Base-by-base conservation (phyloP, 2,113 vertebrate genomes). In the Ameiurus melas region DNA sequence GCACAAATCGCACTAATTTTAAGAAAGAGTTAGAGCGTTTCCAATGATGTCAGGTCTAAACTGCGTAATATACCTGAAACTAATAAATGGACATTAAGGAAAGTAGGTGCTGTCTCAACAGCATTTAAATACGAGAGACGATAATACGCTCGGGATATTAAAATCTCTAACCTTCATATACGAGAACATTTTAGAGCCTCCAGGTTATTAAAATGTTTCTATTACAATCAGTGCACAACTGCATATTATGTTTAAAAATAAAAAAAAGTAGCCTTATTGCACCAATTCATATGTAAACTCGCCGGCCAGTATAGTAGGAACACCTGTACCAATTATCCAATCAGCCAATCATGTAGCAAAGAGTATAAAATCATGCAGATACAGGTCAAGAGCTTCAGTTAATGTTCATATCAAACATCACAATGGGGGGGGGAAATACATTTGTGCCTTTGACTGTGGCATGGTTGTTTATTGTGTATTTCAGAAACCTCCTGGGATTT, bases 121-220 rank as follows among this genome's bases (percentile, higher is more conserved):
- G 22, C 80, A 14, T 85, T 90, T 87, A 83, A 88, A 88, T 53
- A 85, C 47, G 25, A 33, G 73, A 66, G 85, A 62, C n/a, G 51
- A 89, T 87, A 87, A 88, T 77, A 83, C 64, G 30, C 81, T 4
- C 39, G 53, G 84, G 71, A 84, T 90, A 90, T 88, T 90, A 90
- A 90, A 90, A 84, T 77, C 84, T 75, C 78, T 53, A 85, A 86
- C 60, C 84, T 71, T 86, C 62, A 90, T 71, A 84, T 55, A 68
- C 71, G 27, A 88, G 86, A 71, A 27, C 77, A 85, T 39, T 64
- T 58, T 64, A 75, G 12, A 30, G 53, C 71, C 83, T 86, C 43
- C 53, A 58, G 83, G 79, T 86, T 90, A 85, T 88, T 87, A 85
- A 90, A 90, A 70, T 36, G 68, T 75, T 57, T 4, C 36, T 78